Evolutionary conservation across 2,797 vertebrate genomes (phyloP).

Genomic region (Cirrhinus molitorella): DNA sequence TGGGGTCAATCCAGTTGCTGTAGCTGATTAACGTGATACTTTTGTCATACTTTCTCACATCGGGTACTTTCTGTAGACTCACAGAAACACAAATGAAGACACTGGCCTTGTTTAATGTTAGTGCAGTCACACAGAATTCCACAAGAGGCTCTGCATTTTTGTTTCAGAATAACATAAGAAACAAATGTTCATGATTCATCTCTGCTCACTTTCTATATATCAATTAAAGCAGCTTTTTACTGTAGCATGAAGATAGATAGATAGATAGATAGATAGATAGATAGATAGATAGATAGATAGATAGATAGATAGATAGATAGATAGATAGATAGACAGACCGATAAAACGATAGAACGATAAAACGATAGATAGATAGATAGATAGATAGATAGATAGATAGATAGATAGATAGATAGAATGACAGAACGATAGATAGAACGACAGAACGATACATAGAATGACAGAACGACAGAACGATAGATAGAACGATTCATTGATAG

Average conservation of each 20-base stretch:
- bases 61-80: not conserved
- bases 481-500: not conserved
- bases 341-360: no score
- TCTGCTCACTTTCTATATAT: slow-evolving; percentile 21
- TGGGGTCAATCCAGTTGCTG: not conserved
- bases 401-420: not conserved
- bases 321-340: no score
- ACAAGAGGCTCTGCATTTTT: slow-evolving; percentile 41
- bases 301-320: not conserved
- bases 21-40: not conserved
- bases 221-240: slow-evolving; percentile 25
- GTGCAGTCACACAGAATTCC: slow-evolving; percentile 45
- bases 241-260: not conserved
- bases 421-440: no score
- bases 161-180: slow-evolving; percentile 36
- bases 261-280: not conserved
- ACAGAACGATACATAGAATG: not conserved
- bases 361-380: not conserved
- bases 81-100: slow-evolving; percentile 28
- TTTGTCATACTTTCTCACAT: slow-evolving; percentile 20
- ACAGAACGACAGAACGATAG: rapidly evolving
- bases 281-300: no score
- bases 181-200: slow-evolving; percentile 7
- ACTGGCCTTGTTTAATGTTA: slow-evolving; percentile 45
- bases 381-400: not conserved